A percentile compares a stretch with the other conserved stretches of the same genome.
These are phyloP conservation scores for Drosophila albomicans DNA, from an alignment of 1,140 invertebrate genomes.

Conservation along the genomic window DNA sequence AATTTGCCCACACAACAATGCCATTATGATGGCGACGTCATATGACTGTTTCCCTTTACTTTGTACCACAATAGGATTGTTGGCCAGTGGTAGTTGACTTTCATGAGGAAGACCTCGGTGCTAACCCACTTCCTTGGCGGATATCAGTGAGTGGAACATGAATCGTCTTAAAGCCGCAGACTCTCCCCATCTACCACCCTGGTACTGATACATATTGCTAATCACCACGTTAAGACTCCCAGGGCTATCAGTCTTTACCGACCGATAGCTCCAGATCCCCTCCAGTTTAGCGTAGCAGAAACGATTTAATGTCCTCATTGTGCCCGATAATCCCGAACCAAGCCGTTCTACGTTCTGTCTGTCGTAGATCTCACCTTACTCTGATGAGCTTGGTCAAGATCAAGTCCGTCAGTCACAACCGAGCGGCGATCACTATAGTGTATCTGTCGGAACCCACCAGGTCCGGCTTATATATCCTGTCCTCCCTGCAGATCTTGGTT, in stretches of 20 bases:
- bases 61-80: too few species aligned
- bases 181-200: too few species aligned
- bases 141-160: too few species aligned
- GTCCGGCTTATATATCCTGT: slow-evolving; percentile 4
- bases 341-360: not conserved
- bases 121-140: too few species aligned
- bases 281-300: slow-evolving; percentile 1
- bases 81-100: too few species aligned
- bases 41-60: too few species aligned
- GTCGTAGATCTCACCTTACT: slow-evolving; percentile 2
- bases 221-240: not conserved
- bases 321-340: not conserved
- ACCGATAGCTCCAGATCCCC: slow-evolving; percentile 1
- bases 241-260: not conserved
- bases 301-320: not conserved
- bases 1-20: too few species aligned
- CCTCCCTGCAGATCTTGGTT: slow-evolving; percentile 8
- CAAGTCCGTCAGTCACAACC: slow-evolving; percentile 3
- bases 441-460: not conserved
- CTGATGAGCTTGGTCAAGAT: slow-evolving; percentile 1
- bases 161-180: too few species aligned
- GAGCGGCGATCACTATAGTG: not conserved
- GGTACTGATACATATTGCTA: too few species aligned
- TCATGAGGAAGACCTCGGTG: too few species aligned
- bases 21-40: too few species aligned